phyloP scores from a whole-genome alignment of 2,888 invertebrate species.

The Eupithecia insigniata region DNA sequence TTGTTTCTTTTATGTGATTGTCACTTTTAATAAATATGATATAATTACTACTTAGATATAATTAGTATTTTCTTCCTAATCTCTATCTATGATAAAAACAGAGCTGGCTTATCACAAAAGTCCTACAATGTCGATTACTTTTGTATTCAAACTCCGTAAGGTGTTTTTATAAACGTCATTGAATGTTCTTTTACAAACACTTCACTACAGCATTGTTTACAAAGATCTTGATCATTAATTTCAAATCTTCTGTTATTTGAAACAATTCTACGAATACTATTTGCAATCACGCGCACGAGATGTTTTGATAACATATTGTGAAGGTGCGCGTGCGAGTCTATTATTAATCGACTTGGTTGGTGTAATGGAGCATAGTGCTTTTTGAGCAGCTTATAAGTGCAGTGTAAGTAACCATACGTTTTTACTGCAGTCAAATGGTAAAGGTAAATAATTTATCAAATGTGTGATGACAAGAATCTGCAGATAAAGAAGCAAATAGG shows the following conservation, averaged over 20 bases:
- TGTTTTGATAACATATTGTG: constrained; percentile 25
- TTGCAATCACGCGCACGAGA: not conserved
- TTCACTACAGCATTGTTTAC: not conserved
- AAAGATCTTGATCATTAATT: not conserved
- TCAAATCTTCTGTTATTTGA: not conserved
- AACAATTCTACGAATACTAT: constrained; percentile 7
- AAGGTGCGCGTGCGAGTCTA: constrained; percentile 18
- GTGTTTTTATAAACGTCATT: not conserved
- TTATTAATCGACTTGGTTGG: constrained; percentile 18
- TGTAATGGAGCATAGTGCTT: constrained; percentile 34
- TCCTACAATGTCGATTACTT: not conserved
- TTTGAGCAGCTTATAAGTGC: not conserved
- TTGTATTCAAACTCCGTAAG: not conserved
- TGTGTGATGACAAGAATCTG: not conserved
- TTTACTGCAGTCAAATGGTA: not conserved
- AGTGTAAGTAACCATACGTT: constrained; percentile 2
- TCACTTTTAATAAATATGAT: too few species aligned
- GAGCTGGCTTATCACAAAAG: too few species aligned
- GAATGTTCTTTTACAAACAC: constrained; percentile 13
- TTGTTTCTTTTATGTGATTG: too few species aligned
- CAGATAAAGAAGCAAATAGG: not conserved
- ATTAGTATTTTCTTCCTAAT: too few species aligned
- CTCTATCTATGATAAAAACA: too few species aligned
- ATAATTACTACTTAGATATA: too few species aligned
- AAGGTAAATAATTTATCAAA: not conserved